These are phyloP conservation scores for Diarsia rubi DNA, from an alignment of 2,888 invertebrate species.

Conservation along the genomic window DNA sequence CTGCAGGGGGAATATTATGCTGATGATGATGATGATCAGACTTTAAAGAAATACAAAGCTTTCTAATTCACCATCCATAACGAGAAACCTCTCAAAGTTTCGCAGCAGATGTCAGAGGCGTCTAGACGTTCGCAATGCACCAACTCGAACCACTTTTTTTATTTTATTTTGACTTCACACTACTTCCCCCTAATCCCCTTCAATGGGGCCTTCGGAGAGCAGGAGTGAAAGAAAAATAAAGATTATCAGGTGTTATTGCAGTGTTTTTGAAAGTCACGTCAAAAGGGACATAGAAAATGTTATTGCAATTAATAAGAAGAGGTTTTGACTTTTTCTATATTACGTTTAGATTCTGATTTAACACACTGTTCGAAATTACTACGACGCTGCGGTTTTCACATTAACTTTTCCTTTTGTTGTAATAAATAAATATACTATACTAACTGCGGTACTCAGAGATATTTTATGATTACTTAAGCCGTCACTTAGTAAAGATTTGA, in stretches of 20 bases:
- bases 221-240: conserved; percentile 49
- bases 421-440: no score
- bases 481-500: no score
- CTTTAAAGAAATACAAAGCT: not conserved
- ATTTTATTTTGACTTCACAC: conserved; percentile 65
- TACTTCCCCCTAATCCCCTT: conserved; percentile 29
- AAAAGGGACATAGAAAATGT: conserved; percentile 6
- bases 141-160: conserved; percentile 52
- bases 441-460: no score
- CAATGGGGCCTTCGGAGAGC: conserved; percentile 14
- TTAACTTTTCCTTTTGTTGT: no score
- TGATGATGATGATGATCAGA: no score
- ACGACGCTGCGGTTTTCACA: not conserved
- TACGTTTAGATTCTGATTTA: not conserved
- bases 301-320: conserved; percentile 9
- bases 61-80: conserved; percentile 26
- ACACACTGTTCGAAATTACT: no score
- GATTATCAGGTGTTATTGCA: conserved; percentile 44
- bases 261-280: conserved; percentile 16
- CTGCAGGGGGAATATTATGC: no score
- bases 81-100: conserved; percentile 48
- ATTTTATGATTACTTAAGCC: no score
- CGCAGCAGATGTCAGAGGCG: conserved; percentile 64
- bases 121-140: conserved; percentile 65
- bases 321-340: not conserved